Evolutionary conservation across 1,140 invertebrate species (phyloP), one percentile per base, ranked within the genome.

Genomic region (Drosophila baimaii): DNA sequence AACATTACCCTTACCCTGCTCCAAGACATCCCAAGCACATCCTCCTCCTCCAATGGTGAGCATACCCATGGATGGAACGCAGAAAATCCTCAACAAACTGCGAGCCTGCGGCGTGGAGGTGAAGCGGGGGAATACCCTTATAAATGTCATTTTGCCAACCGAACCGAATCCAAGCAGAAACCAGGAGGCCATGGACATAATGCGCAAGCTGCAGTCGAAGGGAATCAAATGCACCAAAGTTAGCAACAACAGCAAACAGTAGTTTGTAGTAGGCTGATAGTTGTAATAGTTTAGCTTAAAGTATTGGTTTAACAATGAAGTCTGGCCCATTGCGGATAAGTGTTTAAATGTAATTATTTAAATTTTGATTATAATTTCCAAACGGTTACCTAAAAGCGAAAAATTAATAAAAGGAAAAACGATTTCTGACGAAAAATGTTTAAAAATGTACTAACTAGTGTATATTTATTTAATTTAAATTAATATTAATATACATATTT

Each of bases 171-270:
- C 35, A 23, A 49, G 15, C 15, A 74, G 81, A 47, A 78, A 74
- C 5, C 63, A 77, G 51, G 49, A 73, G 13, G 71, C 89, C 8
- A 62, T 90, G 1, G 89, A 85, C n/a, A 89, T 90, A 5, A 75
- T 90, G 70, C 79, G 73, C 0, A 91, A 91, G 37, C 43, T 91
- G 19, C 84, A 91, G 56, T 91, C 89, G 0, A 91, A 91, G 37
- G 89, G 89, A 3, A 89, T 91, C 7, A 70, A 77, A 46, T 89
- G 90, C 46, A 90, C 90, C 54, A 85, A 91, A 71, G 64, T 90
- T n/a, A n/a, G n/a, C n/a, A 5, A 78, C 35, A n/a, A n/a, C n/a
- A n/a, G n/a, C 41, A 62, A 68, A 41, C n/a, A 64, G 25, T 66
- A 65, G 65, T 52, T 21, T 8, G 1, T 21, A 33, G 7, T 35